Percentiles rank a stretch among this genome's conserved stretches.
phyloP scores from a whole-genome alignment of 2,888 invertebrate species.

The Latrodectus hesperus region DNA sequence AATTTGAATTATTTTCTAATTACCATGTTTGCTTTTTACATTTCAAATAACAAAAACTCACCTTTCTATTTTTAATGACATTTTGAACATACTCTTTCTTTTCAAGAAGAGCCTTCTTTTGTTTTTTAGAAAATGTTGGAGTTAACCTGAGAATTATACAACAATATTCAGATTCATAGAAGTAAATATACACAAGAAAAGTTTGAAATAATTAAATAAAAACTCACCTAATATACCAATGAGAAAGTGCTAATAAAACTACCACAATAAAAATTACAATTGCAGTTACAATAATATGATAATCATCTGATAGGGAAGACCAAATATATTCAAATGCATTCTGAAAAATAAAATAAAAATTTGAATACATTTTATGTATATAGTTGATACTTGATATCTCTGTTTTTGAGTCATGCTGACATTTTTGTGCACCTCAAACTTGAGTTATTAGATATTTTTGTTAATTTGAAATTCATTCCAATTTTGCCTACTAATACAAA shows the following conservation, averaged over 20 bases:
- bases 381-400: too few relatives aligned
- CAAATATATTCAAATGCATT: conserved; percentile 74
- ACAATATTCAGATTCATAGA: not conserved
- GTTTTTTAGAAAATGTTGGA: conserved; percentile 75
- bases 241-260: conserved; percentile 75
- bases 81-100: conserved; percentile 76
- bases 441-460: too few relatives aligned
- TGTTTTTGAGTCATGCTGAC: too few relatives aligned
- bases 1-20: too few relatives aligned
- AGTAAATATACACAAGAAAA: not conserved
- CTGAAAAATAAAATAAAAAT: conserved; percentile 72
- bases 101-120: conserved; percentile 75
- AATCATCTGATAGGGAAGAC: conserved; percentile 74
- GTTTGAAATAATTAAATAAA: not conserved
- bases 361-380: too few relatives aligned
- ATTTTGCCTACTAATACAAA: too few relatives aligned
- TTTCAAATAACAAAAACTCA: conserved; percentile 68
- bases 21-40: too few relatives aligned
- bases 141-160: conserved; percentile 72
- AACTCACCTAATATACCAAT: conserved; percentile 74
- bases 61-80: conserved; percentile 76
- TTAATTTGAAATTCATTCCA: too few relatives aligned
- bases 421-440: too few relatives aligned
- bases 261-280: conserved; percentile 74
- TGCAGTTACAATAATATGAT: conserved; percentile 74